Conservation (phyloP, 2,113 vertebrate genomes). For the Seriola aureovittata region DNA sequence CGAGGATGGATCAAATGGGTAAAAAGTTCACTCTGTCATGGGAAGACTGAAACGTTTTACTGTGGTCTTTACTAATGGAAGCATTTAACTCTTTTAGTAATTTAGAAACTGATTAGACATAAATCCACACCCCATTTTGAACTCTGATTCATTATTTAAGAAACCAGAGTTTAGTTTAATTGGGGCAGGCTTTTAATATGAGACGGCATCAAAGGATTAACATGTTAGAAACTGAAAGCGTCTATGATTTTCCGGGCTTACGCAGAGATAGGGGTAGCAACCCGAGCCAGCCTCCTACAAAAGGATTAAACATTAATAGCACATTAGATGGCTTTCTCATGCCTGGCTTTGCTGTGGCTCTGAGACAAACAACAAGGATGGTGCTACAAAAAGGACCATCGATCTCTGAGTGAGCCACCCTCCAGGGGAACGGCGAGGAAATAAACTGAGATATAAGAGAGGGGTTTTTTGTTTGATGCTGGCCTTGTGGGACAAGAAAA, state of each 20-base stretch:
- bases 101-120: constrained; percentile 32
- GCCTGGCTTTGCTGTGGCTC: constrained; percentile 55
- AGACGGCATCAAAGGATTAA: constrained; percentile 30
- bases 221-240: constrained; percentile 18
- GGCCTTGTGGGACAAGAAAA: constrained; percentile 9
- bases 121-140: constrained; percentile 28
- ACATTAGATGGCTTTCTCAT: constrained; percentile 64
- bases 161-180: constrained; percentile 17
- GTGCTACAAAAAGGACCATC: constrained; percentile 55
- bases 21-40: background rate
- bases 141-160: constrained; percentile 32
- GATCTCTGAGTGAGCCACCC: constrained; percentile 48
- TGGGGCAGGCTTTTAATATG: constrained; percentile 24
- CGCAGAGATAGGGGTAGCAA: constrained; percentile 3
- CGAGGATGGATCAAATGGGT: background rate
- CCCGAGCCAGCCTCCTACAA: constrained; percentile 29
- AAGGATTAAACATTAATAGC: constrained; percentile 68
- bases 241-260: constrained; percentile 22
- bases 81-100: constrained; percentile 31
- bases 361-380: constrained; percentile 61
- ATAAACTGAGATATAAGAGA: constrained; percentile 16
- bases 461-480: background rate
- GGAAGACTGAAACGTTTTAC: constrained; percentile 5
- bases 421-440: constrained; percentile 33
- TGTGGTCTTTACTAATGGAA: constrained; percentile 19